A percentile compares a stretch with the other conserved stretches of the same genome.
Evolutionary conservation across 2,113 vertebrate species (phyloP).

Genomic region (Sander lucioperca): DNA sequence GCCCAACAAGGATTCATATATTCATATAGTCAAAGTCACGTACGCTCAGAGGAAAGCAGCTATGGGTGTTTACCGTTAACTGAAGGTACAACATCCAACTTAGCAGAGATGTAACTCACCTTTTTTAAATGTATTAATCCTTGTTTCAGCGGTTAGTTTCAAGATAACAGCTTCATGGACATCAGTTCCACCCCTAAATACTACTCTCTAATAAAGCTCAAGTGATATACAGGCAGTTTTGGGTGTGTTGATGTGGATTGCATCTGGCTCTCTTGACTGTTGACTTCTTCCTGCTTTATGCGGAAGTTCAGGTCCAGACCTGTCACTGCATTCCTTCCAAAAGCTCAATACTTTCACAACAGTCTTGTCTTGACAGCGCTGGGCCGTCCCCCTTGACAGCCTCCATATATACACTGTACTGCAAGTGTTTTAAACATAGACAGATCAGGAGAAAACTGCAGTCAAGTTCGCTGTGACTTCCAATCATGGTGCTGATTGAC

Average conservation of each 20-base stretch:
- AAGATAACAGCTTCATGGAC: slow-evolving; percentile 37
- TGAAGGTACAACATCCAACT: background rate
- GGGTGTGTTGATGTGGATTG: slow-evolving; percentile 54
- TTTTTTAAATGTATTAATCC: slow-evolving; percentile 48
- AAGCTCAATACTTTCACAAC: slow-evolving; percentile 69
- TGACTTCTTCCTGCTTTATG: slow-evolving; percentile 78
- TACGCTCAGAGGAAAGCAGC: background rate
- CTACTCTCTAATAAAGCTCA: slow-evolving; percentile 14
- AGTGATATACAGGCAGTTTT: slow-evolving; percentile 28
- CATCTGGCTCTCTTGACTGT: slow-evolving; percentile 64
- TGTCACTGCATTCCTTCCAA: slow-evolving; percentile 78
- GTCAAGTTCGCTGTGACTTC: slow-evolving; percentile 1
- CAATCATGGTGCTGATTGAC: slow-evolving; percentile 17
- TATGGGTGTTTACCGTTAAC: slow-evolving; percentile 20
- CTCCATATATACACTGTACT: slow-evolving; percentile 40
- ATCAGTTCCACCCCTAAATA: slow-evolving; percentile 16
- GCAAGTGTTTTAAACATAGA: background rate
- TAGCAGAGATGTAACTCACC: slow-evolving; percentile 64
- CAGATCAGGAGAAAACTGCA: background rate
- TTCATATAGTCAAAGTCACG: background rate
- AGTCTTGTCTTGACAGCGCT: slow-evolving; percentile 51
- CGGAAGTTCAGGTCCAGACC: slow-evolving; percentile 86
- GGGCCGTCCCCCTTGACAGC: background rate
- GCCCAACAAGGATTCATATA: background rate
- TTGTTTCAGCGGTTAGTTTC: slow-evolving; percentile 35